phyloP scores from a whole-genome alignment of 2,797 vertebrate genomes.

The Babyrousa celebensis region DNA sequence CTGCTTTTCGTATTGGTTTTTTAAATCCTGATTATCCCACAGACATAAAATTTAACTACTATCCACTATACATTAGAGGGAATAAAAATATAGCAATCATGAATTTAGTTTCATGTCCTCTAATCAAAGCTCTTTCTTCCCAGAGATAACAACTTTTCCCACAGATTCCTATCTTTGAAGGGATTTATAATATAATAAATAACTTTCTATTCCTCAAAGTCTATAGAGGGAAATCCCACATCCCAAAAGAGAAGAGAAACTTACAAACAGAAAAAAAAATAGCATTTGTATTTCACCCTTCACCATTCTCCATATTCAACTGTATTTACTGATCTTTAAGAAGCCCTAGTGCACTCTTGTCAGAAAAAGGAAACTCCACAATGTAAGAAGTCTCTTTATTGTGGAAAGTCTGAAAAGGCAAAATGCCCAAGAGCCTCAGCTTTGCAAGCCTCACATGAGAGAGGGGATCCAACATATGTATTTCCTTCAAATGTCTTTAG shows the following conservation, averaged over 20 bases:
- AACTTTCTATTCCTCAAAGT: neutral
- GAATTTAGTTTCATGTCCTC: neutral
- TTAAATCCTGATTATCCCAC: conserved; percentile 37
- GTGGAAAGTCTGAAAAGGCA: neutral
- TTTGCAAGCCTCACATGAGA: neutral
- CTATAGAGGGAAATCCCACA: neutral
- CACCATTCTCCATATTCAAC: neutral
- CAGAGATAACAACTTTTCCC: conserved; percentile 6
- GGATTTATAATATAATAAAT: neutral
- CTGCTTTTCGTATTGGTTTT: conserved; percentile 46
- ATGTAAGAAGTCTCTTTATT: neutral
- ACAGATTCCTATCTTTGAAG: neutral
- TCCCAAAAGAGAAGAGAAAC: neutral
- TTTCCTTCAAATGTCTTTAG: neutral
- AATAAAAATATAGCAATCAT: neutral
- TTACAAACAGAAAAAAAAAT: neutral
- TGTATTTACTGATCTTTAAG: neutral
- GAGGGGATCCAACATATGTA: too few species aligned
- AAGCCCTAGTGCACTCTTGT: neutral
- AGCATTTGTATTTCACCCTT: neutral
- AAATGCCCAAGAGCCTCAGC: neutral
- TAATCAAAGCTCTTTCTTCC: conserved; percentile 52
- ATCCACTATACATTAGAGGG: neutral
- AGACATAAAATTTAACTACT: conserved; percentile 21
- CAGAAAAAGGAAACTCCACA: neutral